Evolutionary conservation across 2,113 vertebrate species (phyloP).

Genomic region (Probosciger aterrimus): DNA sequence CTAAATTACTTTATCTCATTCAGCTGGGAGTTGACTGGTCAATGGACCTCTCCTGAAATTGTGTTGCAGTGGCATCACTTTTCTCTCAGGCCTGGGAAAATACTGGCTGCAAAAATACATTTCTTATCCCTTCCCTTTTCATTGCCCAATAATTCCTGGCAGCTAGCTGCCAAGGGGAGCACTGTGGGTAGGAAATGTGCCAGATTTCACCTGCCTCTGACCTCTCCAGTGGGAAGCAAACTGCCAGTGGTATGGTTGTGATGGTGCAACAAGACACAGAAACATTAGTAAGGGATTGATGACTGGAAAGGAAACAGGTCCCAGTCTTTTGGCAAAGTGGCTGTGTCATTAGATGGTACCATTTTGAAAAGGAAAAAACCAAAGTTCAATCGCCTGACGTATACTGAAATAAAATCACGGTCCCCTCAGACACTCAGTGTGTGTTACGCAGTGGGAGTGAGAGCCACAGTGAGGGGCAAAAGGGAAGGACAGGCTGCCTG

Average conservation of each 20-base stretch:
- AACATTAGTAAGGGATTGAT: background rate
- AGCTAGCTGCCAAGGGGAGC: background rate
- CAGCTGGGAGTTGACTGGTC: too few species aligned
- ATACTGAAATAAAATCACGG: background rate
- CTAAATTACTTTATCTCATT: background rate
- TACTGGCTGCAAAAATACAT: background rate
- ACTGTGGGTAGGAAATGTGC: background rate
- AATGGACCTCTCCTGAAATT: background rate
- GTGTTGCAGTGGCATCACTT: background rate
- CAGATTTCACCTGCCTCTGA: background rate
- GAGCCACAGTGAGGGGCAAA: background rate
- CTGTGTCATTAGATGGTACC: background rate
- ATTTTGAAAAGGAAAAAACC: background rate
- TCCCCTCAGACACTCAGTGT: background rate
- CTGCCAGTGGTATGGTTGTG: background rate
- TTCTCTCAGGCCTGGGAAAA: background rate
- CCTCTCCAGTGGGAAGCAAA: background rate
- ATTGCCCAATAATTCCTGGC: too few species aligned
- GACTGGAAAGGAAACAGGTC: background rate
- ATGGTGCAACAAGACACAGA: background rate
- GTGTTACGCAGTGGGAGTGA: background rate
- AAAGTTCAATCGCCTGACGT: background rate
- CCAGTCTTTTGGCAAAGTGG: background rate
- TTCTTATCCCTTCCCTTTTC: background rate
- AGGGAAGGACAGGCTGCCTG: background rate